Conservation (phyloP, 2,113 vertebrate species). For the Oreocharis arfaki region DNA sequence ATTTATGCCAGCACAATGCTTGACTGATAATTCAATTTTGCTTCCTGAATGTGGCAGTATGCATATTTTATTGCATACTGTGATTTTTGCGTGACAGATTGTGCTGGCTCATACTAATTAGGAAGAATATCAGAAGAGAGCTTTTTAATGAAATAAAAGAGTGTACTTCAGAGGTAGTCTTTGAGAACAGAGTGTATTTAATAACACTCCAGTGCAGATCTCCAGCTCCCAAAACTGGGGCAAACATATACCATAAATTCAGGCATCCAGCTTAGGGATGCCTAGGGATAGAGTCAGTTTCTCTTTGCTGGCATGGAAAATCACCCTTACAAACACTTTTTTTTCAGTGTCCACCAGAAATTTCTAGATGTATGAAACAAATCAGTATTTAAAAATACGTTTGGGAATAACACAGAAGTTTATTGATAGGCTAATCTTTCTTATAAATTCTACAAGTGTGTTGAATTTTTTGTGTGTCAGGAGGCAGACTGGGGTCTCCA, state of each 20-base stretch:
- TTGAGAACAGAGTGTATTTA: not conserved
- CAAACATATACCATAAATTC: not conserved
- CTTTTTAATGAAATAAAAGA: not conserved
- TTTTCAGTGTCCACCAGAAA: not conserved
- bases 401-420: not conserved
- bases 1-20: slow-evolving; percentile 10
- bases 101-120: not conserved
- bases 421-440: not conserved
- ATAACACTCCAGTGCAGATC: not conserved
- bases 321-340: not conserved
- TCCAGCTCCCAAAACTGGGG: not conserved
- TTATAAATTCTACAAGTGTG: not conserved
- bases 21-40: slow-evolving; percentile 36
- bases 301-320: not conserved
- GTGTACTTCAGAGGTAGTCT: not conserved
- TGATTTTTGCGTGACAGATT: slow-evolving; percentile 19
- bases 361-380: not conserved
- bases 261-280: not conserved
- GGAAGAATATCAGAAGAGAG: not conserved
- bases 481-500: not conserved
- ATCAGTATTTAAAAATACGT: not conserved
- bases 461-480: not conserved
- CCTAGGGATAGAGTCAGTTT: not conserved
- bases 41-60: not conserved
- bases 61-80: slow-evolving; percentile 6